These are phyloP conservation scores for Psittacula derbiana DNA, from an alignment of 2,797 vertebrate species.

Conservation along the genomic window DNA sequence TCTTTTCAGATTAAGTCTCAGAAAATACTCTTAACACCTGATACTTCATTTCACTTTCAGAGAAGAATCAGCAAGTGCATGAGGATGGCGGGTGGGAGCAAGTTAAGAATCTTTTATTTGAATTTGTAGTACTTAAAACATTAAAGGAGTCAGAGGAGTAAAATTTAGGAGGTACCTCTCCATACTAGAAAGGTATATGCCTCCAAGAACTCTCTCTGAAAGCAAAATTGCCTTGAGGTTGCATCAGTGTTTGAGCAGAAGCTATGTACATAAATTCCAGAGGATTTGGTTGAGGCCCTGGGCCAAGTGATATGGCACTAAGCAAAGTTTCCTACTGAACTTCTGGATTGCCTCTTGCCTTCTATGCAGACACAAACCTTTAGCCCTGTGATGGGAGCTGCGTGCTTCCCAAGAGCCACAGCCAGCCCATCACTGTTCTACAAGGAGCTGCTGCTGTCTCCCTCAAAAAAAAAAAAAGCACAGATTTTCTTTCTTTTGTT, in stretches of 20 bases:
- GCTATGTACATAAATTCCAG: fast-evolving
- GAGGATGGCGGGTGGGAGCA: fast-evolving
- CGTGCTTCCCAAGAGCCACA: fast-evolving
- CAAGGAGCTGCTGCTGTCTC: background rate
- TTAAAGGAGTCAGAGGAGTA: background rate
- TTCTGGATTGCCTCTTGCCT: background rate
- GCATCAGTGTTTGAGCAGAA: background rate
- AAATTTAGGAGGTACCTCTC: background rate
- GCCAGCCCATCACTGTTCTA: background rate
- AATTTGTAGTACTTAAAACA: background rate
- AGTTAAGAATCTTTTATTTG: background rate
- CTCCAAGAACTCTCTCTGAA: background rate
- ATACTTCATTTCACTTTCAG: background rate
- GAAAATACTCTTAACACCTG: background rate
- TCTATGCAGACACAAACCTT: background rate
- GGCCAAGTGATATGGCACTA: background rate
- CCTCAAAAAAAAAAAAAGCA: background rate
- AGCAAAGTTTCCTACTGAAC: background rate
- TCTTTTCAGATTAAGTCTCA: background rate
- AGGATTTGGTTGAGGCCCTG: background rate
- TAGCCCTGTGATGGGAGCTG: background rate
- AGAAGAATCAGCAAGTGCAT: background rate
- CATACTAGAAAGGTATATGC: background rate
- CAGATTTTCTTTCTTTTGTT: background rate
- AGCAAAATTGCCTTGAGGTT: background rate